Evolutionary conservation across 53 echinoderm and acorn worm genomes (phyloP), one percentile per base, ranked within the genome.

Genomic region (Stichopus horrens): DNA sequence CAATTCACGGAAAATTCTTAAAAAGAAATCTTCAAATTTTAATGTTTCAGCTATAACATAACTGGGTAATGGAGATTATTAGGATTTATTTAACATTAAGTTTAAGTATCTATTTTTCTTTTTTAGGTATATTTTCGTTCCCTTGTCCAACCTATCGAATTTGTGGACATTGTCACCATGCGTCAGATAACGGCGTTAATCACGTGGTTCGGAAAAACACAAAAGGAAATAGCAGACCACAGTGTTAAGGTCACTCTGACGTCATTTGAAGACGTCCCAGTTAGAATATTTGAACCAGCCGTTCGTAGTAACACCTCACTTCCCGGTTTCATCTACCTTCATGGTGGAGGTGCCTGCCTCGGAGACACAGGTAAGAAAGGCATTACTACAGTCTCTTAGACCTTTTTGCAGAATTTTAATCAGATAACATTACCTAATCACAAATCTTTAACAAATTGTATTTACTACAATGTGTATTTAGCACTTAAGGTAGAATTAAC

Each of bases 261-360:
- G 9, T 67, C 76, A 8, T 93, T 93, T 56, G 91, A 88, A 19
- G 93, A 89, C 7, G 86, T 94, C 16, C 76, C 76, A 37, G 95
- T 93, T 77, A 93, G 93, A 56, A 77, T 94, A 11, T 94, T 93
- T 66, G 83, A 93, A 82, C 95, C 95, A 21, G 86, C 83, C 67
- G 74, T 59, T 37, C 81, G 87, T 23, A 53, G 55, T 14, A 55
- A 73, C 23, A 73, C 79, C 2, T 52, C 55, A 21, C 76, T 83
- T 7, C 91, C 92, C 1, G 93, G 86, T 13, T 18, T 95, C 54
- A 86, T 93, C 7, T 95, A 73, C 79, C 74, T 89, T 4, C 95
- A 95, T 55, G 95, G 95, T 9, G 95, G 95, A 13, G 95, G 93
- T 0, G 90, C 92, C 58, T 86, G 80, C 13, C 22, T 93, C 19